Conservation (phyloP, 2,797 vertebrate species). For the Myotis findleyi region DNA sequence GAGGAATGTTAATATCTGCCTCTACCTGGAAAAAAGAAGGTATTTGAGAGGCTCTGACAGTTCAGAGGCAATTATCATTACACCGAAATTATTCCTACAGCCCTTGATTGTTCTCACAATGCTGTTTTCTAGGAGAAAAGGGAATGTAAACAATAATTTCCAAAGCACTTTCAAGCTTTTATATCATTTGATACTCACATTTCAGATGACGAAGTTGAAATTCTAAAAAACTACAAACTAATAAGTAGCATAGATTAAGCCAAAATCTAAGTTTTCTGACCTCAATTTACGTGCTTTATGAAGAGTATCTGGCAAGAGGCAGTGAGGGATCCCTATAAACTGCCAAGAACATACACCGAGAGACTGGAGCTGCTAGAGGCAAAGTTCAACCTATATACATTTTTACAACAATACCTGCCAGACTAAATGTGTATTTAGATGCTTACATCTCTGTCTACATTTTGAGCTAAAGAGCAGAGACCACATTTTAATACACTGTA, state of each 20-base stretch:
- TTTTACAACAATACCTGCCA: neutral
- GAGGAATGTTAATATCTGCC: neutral
- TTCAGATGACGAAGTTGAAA: neutral
- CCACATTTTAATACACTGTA: neutral
- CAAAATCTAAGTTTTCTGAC: conserved; percentile 11
- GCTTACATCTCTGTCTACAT: neutral
- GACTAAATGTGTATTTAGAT: neutral
- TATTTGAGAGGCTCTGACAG: neutral
- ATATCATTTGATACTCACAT: neutral
- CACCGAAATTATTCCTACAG: conserved; percentile 23
- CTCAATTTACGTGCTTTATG: neutral
- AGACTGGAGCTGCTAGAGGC: neutral
- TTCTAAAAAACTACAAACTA: conserved; percentile 7
- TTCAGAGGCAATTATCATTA: conserved; percentile 22
- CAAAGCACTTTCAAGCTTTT: conserved; percentile 43
- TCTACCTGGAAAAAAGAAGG: neutral
- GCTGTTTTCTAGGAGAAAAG: conserved; percentile 20
- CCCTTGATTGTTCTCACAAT: conserved; percentile 15
- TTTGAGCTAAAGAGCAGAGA: neutral
- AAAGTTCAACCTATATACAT: neutral
- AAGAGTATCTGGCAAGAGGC: neutral
- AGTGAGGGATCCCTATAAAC: neutral
- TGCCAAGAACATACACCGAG: neutral
- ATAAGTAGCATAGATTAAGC: neutral
- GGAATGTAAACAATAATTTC: conserved; percentile 48